Base-by-base conservation (phyloP, 2,888 invertebrate genomes). In the Acholoe squamosa region DNA sequence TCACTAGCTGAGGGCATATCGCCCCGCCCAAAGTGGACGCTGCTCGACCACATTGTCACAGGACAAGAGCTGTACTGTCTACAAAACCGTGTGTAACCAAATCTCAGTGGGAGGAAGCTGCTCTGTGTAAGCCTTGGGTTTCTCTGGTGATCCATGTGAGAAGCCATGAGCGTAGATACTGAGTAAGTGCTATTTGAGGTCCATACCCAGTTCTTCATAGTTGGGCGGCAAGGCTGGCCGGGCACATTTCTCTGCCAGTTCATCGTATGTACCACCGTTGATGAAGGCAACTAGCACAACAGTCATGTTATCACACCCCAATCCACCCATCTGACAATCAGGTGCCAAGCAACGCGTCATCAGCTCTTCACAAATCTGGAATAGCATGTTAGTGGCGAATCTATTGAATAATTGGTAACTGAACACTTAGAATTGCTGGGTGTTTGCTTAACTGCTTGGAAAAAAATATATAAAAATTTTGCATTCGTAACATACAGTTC, bases 221-320 rank as follows among this genome's bases (percentile, higher is more conserved):
- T 86, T 86, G 25, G 86, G 86, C 25, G 86, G 89, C n/a, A 90
- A n/a, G 33, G 80, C 56, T 5, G 91, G 91, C 34, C 90, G 84
- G 16, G 91, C 80, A 92, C 96, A 96, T 89, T 94, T 94, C 34
- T 93, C 94, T 12, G 95, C 95, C 89, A 96, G 93, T 90, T 96
- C 95, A 90, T 96, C 95, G 91, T 96, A 96, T 14, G 95, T 94
- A 84, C 94, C 94, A 10, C 96, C 96, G 71, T 96, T 97, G 61
- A 97, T 95, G 92, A 99, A 97, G 95, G 98, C 98, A 90, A 99
- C 97, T 67, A 99, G 96, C 56, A 99, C 97, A 3, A 99, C 99
- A 33, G 99, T 99, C 99, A 99, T 99, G 96, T 99, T 99, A 96
- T 99, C 99, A 96, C 99, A 99, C 93, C 99, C 99, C 77, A 99